Percentiles rank a stretch among this genome's conserved stretches.
Conservation (phyloP, 2,113 vertebrate species). For the Thymallus thymallus region DNA sequence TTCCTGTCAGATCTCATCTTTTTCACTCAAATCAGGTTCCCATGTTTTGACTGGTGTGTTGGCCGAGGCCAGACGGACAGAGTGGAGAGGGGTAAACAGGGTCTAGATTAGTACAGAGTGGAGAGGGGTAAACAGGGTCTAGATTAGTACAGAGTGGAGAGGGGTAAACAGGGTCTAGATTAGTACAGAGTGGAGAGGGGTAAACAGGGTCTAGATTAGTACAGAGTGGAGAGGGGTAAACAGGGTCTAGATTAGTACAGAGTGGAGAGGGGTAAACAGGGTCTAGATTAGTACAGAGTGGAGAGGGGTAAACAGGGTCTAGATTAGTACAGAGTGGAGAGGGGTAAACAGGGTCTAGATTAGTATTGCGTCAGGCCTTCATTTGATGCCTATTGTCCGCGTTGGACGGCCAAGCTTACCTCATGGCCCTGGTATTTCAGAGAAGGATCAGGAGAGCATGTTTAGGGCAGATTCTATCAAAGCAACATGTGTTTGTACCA, state of each 20-base stretch:
- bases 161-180: too few species aligned
- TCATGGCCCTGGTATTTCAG: slow-evolving; percentile 56
- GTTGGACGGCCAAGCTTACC: slow-evolving; percentile 53
- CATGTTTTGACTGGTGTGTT: slow-evolving; percentile 57
- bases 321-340: neutral
- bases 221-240: too few species aligned
- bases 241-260: too few species aligned
- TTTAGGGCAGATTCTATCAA: slow-evolving; percentile 41
- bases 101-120: too few species aligned
- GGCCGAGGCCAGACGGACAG: slow-evolving; percentile 53
- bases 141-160: too few species aligned
- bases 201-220: too few species aligned
- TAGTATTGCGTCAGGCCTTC: slow-evolving; percentile 56
- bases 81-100: neutral
- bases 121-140: too few species aligned
- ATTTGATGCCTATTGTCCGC: slow-evolving; percentile 54
- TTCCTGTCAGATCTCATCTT: slow-evolving; percentile 59
- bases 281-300: too few species aligned
- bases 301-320: too few species aligned
- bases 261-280: too few species aligned
- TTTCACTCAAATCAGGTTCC: slow-evolving; percentile 55
- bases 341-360: slow-evolving; percentile 62
- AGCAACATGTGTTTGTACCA: slow-evolving; percentile 48
- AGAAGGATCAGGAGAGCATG: slow-evolving; percentile 34
- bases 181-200: too few species aligned